Conservation (phyloP, 2,888 invertebrate species). For the Stictocephala bisonia region DNA sequence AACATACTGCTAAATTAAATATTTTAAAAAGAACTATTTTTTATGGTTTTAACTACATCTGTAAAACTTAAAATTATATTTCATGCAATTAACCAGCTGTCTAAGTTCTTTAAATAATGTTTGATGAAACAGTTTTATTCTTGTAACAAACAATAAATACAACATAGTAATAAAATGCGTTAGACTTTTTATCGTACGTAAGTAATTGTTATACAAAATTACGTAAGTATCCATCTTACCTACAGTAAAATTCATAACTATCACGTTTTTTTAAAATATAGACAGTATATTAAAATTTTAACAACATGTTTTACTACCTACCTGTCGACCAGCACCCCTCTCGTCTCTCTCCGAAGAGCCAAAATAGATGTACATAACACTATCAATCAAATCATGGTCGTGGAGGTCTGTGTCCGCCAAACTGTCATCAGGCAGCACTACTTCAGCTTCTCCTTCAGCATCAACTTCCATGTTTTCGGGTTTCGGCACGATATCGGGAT, state of each 20-base stretch:
- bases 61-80: too few species aligned
- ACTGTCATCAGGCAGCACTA: constrained; percentile 70
- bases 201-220: not conserved
- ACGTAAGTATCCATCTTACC: not conserved
- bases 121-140: too few species aligned
- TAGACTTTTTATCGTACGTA: not conserved
- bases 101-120: too few species aligned
- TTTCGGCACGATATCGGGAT: constrained; percentile 36
- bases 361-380: constrained; percentile 79
- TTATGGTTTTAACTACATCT: too few species aligned
- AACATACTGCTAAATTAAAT: too few species aligned
- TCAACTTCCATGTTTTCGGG: constrained; percentile 20
- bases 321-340: constrained; percentile 61
- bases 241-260: not conserved
- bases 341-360: constrained; percentile 68
- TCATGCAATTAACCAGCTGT: too few species aligned
- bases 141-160: too few species aligned
- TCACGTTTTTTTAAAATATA: not conserved
- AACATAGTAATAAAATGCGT: not conserved
- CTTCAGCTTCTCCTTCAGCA: constrained; percentile 22
- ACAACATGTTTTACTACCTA: not conserved
- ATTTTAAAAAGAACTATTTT: too few species aligned
- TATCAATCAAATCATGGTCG: constrained; percentile 78
- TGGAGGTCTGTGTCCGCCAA: constrained; percentile 74
- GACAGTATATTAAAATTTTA: not conserved